A percentile compares a stretch with the other conserved stretches of the same genome.
These are phyloP conservation scores for Drosophila kuntzei DNA, from an alignment of 2,888 invertebrate species.

Conservation along the genomic window DNA sequence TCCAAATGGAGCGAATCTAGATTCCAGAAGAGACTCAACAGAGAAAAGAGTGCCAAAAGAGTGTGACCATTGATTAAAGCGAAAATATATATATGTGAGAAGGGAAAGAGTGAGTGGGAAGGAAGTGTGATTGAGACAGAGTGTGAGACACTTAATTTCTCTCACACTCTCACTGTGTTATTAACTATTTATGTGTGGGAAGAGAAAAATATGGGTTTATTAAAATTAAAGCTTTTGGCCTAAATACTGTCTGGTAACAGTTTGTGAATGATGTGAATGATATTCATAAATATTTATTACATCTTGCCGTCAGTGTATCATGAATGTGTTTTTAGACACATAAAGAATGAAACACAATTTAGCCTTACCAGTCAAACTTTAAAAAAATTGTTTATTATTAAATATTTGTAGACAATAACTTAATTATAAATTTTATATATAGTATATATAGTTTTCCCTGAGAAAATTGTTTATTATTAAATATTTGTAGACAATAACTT, in stretches of 20 bases:
- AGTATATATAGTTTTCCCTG: too few species aligned
- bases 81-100: constrained; percentile 7
- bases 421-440: too few species aligned
- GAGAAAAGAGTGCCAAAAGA: constrained; percentile 32
- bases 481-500: too few species aligned
- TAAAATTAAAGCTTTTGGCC: neutral
- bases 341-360: too few species aligned
- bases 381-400: too few species aligned
- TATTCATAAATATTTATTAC: neutral
- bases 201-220: neutral
- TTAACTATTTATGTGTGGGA: neutral
- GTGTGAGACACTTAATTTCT: constrained; percentile 21
- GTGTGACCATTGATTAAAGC: constrained; percentile 58
- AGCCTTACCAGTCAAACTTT: too few species aligned
- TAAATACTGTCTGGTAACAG: too few species aligned
- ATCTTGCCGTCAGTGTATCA: too few species aligned
- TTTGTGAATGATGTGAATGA: neutral
- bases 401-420: too few species aligned
- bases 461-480: too few species aligned
- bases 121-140: neutral
- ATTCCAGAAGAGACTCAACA: constrained; percentile 17
- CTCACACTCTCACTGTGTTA: neutral
- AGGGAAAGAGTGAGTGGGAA: neutral
- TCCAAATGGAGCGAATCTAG: constrained; percentile 21
- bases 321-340: too few species aligned